Evolutionary conservation across 2,797 vertebrate genomes (phyloP).

Genomic region (Glyptemys insculpta): DNA sequence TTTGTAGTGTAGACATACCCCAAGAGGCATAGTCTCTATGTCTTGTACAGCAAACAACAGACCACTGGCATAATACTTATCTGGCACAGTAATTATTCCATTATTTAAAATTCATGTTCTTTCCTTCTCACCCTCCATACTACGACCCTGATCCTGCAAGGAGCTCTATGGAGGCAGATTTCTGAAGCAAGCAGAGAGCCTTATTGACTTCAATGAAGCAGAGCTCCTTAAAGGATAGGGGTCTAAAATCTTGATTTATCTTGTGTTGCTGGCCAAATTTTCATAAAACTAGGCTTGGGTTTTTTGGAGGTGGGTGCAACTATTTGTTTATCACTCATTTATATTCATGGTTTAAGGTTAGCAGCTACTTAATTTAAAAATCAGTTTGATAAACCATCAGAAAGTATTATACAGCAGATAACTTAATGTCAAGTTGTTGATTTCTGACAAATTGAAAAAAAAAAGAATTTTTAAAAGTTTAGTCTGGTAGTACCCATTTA

Average conservation of each 20-base stretch:
- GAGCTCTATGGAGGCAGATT: background rate
- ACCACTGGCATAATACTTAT: background rate
- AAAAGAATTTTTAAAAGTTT: background rate
- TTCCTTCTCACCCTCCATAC: background rate
- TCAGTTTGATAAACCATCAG: background rate
- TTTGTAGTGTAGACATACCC: background rate
- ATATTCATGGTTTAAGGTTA: background rate
- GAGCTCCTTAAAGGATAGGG: background rate
- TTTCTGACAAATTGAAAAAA: background rate
- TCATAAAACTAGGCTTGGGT: background rate
- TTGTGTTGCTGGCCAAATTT: fast-evolving
- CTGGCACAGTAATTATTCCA: background rate
- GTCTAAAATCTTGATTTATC: background rate
- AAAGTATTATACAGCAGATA: background rate
- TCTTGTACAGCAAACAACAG: background rate
- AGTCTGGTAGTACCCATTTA: background rate
- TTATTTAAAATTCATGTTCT: background rate
- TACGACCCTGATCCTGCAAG: background rate
- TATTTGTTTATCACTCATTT: background rate
- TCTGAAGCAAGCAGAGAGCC: background rate
- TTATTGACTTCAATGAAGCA: background rate
- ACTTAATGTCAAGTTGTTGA: fast-evolving
- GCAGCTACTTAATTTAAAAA: background rate
- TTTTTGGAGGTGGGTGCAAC: background rate
- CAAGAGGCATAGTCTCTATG: fast-evolving